Evolutionary conservation across 2,888 invertebrate species (phyloP), one percentile per base, ranked within the genome.

Genomic region (Iselma pallidipennis): DNA sequence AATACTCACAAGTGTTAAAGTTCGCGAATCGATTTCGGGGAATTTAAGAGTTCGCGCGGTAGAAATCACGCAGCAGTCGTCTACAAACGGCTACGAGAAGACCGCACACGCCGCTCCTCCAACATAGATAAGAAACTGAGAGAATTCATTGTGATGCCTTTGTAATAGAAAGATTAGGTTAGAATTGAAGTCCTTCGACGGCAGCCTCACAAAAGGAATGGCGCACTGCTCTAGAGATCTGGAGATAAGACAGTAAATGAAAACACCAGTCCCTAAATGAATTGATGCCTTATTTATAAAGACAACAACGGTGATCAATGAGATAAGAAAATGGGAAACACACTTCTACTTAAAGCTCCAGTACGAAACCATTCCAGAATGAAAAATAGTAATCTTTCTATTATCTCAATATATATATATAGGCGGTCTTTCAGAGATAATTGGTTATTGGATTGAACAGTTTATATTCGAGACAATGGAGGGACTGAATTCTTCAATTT

Each of bases 1-100:
- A 74, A 76, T 76, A 77, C 75, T 75, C 71, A 70, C 68, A 71
- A 76, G 76, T 76, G 76, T 72, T 71, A 73, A 73, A 74, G 71
- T 72, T 74, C 66, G 72, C 71, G 69, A 71, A 67, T 71, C 71
- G 69, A 71, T 71, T 69, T 67, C 65, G 51, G 59, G 61, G 65
- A 65, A 69, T 71, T 71, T 66, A 68, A 69, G 68, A 70, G 59
- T 69, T 71, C 66, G 69, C 66, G 67, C 66, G 60, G 65, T 62
- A 61, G 66, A 63, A 63, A 67, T 70, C 70, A 68, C 62, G 58
- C 58, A 61, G 61, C 25, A 53, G 57, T 29, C 50, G 26, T 50
- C 26, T 61, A 33, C 16, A 45, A 23, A 45, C 49, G 61, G 53
- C 57, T 61, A 33, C 53, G 51, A 49, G 37, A 49, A 61, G 56